These are phyloP conservation scores for Drosophila novamexicana DNA, from an alignment of 1,140 invertebrate species.

Conservation along the genomic window DNA sequence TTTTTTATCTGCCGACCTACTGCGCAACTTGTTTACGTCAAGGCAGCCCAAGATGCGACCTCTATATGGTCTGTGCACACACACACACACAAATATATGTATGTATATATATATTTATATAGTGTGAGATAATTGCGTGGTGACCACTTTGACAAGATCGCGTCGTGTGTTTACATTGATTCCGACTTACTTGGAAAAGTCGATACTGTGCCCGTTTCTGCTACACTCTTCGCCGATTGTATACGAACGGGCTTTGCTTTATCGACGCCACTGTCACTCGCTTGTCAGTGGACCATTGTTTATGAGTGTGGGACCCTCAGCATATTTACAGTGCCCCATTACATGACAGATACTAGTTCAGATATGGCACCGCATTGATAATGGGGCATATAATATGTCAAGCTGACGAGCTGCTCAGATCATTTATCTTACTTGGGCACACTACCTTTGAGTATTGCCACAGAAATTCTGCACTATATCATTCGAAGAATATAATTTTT, in stretches of 20 bases:
- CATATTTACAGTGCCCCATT: constrained; percentile 33
- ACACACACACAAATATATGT: not conserved
- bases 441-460: not conserved
- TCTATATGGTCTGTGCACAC: not conserved
- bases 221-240: constrained; percentile 16
- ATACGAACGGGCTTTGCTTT: constrained; percentile 52
- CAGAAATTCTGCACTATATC: not conserved
- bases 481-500: not conserved
- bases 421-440: not conserved
- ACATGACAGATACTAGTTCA: constrained; percentile 27
- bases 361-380: constrained; percentile 18
- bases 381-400: constrained; percentile 1
- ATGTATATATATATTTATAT: constrained; percentile 7
- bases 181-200: constrained; percentile 29
- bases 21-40: constrained; percentile 55
- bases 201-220: constrained; percentile 7
- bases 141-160: constrained; percentile 26
- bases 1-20: constrained; percentile 59
- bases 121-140: constrained; percentile 31
- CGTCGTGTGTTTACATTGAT: constrained; percentile 54
- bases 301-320: constrained; percentile 37
- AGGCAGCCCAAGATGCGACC: constrained; percentile 1
- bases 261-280: constrained; percentile 65
- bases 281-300: constrained; percentile 72
- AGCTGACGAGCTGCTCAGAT: not conserved